Percentiles rank a stretch among this genome's conserved stretches.
phyloP scores from a whole-genome alignment of 2,797 vertebrate species.

The Halcyon chelicuti region DNA sequence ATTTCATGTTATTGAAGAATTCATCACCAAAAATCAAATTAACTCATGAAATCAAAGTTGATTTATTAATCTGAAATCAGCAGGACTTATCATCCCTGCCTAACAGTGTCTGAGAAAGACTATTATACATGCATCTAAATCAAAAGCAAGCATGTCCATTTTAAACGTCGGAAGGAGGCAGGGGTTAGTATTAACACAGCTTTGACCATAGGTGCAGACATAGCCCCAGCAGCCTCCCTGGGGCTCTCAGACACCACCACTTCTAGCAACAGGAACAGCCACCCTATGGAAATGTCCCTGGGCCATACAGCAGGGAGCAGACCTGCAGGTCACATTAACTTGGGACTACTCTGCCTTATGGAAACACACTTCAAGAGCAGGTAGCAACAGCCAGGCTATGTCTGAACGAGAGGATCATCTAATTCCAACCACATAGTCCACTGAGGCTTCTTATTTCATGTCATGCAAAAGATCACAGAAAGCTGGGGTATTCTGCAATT shows the following conservation, averaged over 20 bases:
- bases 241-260: rapidly evolving
- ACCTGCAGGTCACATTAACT: background rate
- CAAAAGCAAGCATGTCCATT: background rate
- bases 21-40: background rate
- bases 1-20: background rate
- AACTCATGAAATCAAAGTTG: background rate
- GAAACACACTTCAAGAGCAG: background rate
- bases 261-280: background rate
- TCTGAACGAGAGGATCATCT: background rate
- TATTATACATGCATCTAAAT: background rate
- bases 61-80: background rate
- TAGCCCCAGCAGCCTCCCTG: background rate
- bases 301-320: rapidly evolving
- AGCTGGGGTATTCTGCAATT: background rate
- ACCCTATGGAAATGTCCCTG: background rate
- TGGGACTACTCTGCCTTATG: background rate
- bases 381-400: background rate
- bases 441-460: background rate
- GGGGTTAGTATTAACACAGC: background rate
- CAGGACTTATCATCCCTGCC: background rate
- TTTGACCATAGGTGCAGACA: rapidly evolving
- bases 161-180: background rate
- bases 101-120: background rate
- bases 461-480: background rate
- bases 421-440: background rate